phyloP scores from a whole-genome alignment of 1,140 invertebrate species.

The Drosophila fuyamai region DNA sequence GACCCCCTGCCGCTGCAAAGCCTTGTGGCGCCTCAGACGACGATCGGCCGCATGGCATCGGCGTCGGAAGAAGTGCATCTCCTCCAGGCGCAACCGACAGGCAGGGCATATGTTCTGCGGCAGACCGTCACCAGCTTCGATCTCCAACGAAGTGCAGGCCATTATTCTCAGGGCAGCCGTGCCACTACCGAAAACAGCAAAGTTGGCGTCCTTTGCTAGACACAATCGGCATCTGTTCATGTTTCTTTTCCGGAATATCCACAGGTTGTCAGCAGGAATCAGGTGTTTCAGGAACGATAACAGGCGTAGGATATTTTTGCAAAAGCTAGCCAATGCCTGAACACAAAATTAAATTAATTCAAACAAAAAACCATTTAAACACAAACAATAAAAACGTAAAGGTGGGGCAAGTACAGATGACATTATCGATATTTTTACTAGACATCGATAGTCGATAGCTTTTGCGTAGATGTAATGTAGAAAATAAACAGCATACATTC shows the following conservation, averaged over 20 bases:
- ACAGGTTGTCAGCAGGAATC: not conserved
- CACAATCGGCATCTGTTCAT: conserved; percentile 61
- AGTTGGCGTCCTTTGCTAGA: conserved; percentile 52
- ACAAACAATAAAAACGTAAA: not conserved
- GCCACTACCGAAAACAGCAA: conserved; percentile 10
- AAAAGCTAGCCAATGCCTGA: too few relatives aligned
- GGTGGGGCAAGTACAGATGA: not conserved
- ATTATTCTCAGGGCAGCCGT: conserved; percentile 37
- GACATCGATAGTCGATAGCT: not conserved
- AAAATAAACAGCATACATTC: too few relatives aligned
- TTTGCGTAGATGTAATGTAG: too few relatives aligned
- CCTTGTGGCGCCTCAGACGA: conserved; percentile 26
- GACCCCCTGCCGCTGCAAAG: not conserved
- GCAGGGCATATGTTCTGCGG: conserved; percentile 49
- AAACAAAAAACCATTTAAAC: not conserved
- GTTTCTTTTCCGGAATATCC: not conserved
- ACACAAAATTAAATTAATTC: not conserved
- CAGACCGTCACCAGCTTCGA: conserved; percentile 52
- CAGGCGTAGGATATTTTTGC: too few relatives aligned
- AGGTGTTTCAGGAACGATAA: not conserved
- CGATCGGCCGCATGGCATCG: conserved; percentile 57
- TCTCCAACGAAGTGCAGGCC: conserved; percentile 55
- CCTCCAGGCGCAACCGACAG: conserved; percentile 61
- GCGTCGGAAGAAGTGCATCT: conserved; percentile 55
- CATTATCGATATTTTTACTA: not conserved